Evolutionary conservation across 30 jellyfish, hydroid and myxozoan species (phyloP).

Genomic region (Turritopsis dohrnii): DNA sequence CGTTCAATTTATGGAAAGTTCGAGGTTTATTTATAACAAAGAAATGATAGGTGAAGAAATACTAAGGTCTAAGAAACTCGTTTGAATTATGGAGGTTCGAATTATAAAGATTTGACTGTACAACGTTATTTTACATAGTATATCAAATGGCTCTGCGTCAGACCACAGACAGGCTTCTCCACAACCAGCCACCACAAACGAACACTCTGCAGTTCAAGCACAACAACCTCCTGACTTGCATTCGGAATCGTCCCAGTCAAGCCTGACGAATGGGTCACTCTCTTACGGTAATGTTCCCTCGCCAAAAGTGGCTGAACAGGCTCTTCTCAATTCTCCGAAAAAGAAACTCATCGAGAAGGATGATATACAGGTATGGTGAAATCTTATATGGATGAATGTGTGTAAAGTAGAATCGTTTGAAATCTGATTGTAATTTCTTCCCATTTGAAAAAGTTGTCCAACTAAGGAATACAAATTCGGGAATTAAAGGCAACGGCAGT

Average conservation of each 20-base stretch:
- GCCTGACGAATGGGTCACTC: neutral
- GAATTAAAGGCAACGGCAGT: too few species aligned
- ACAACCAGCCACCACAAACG: conserved; percentile 5
- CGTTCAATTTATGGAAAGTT: too few species aligned
- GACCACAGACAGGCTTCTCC: conserved; percentile 1
- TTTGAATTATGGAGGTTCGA: too few species aligned
- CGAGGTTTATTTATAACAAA: too few species aligned
- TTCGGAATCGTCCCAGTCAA: conserved; percentile 15
- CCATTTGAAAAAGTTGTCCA: too few species aligned
- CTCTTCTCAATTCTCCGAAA: conserved; percentile 1
- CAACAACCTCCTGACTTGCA: conserved; percentile 19
- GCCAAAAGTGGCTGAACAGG: conserved; percentile 5
- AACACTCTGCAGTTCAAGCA: neutral
- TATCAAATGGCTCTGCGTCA: neutral
- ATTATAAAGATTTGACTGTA: too few species aligned
- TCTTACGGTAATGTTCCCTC: conserved; percentile 16
- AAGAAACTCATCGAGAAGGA: neutral
- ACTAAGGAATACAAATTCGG: too few species aligned
- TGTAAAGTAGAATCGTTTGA: too few species aligned
- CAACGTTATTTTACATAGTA: neutral
- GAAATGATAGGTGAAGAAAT: too few species aligned
- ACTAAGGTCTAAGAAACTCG: too few species aligned
- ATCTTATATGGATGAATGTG: neutral
- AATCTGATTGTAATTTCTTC: too few species aligned
- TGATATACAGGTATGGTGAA: neutral